These are phyloP conservation scores for Monoplex corrugatus DNA, from an alignment of 2,888 invertebrate species.

Conservation along the genomic window DNA sequence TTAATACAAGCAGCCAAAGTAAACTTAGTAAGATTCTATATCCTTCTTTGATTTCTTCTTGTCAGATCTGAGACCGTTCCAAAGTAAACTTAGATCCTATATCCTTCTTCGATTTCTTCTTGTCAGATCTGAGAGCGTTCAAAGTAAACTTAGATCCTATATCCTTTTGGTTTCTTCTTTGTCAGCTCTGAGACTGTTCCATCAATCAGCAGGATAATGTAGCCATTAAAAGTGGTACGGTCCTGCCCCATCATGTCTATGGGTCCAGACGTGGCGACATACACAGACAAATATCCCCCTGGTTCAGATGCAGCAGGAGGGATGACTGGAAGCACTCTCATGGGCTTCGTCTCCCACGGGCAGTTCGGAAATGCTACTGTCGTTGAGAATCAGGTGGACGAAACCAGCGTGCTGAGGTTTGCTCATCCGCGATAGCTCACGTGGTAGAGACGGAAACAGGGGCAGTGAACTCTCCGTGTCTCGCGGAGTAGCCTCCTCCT, in stretches of 20 bases:
- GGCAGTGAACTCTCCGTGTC: slow-evolving; percentile 14
- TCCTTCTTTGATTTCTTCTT: no score
- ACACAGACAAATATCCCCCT: not conserved
- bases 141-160: no score
- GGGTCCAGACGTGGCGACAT: not conserved
- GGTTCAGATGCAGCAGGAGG: not conserved
- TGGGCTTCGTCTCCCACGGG: not conserved
- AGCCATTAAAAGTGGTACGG: not conserved
- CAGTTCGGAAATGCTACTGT: not conserved
- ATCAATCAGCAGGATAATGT: no score
- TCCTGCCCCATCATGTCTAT: not conserved
- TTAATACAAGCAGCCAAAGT: no score
- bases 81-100: no score
- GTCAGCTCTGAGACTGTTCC: no score
- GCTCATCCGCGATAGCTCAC: not conserved
- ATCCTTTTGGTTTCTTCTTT: not conserved
- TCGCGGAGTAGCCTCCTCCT: slow-evolving; percentile 11
- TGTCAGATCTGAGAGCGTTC: no score
- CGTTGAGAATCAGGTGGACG: not conserved
- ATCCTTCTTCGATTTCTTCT: no score
- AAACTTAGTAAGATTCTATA: no score
- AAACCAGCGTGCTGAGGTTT: not conserved
- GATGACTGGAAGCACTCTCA: not conserved
- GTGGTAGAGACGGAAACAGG: not conserved
- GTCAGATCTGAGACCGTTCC: no score